Evolutionary conservation across 2,113 vertebrate species (phyloP).

Genomic region (Ranitomeya imitator): DNA sequence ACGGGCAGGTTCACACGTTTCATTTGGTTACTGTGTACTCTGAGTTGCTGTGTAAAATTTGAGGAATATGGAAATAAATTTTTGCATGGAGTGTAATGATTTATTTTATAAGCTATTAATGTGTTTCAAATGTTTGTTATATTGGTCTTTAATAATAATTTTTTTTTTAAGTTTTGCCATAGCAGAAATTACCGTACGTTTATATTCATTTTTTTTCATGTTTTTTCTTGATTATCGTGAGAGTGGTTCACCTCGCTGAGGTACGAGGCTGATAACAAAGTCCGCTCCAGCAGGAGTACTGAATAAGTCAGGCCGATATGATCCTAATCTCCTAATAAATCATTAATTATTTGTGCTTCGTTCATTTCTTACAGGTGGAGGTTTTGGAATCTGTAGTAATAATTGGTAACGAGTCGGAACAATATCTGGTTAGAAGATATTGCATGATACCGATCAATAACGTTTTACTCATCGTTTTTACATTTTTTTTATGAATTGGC

Average conservation of each 20-base stretch:
- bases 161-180: neutral
- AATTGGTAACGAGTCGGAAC: neutral
- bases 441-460: constrained; percentile 12
- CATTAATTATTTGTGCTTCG: neutral
- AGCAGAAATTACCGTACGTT: neutral
- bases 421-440: neutral
- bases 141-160: neutral
- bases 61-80: neutral
- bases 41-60: neutral
- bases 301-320: neutral
- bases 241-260: neutral
- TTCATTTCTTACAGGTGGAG: neutral
- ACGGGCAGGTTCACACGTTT: too few relatives aligned
- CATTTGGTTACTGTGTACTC: too few relatives aligned
- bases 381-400: neutral
- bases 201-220: neutral
- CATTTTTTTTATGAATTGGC: neutral
- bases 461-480: neutral
- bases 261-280: neutral
- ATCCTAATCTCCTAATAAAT: neutral
- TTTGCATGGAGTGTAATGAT: neutral
- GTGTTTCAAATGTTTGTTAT: neutral
- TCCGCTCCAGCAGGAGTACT: neutral
- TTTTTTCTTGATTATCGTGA: neutral
- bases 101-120: neutral